Evolutionary conservation across 2,888 invertebrate species (phyloP).

Genomic region (Taphrorychus bicolor): DNA sequence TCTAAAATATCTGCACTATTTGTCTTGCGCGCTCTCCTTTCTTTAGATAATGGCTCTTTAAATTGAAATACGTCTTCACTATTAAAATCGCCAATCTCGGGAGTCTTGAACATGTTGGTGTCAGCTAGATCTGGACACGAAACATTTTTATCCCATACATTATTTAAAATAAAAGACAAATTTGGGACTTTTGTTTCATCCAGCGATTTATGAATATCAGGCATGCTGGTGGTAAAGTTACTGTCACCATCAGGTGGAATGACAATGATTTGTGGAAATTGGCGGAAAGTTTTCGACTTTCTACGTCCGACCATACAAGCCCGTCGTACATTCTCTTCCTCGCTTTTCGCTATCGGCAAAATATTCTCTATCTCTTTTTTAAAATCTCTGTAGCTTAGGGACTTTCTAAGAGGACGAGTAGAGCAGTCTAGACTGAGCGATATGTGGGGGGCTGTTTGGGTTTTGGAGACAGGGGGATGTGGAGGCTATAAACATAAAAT

Average conservation of each 20-base stretch:
- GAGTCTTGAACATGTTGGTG: constrained; percentile 41
- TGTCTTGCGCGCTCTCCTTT: constrained; percentile 26
- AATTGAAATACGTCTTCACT: not conserved
- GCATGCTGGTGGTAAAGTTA: constrained; percentile 55
- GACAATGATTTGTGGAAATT: constrained; percentile 54
- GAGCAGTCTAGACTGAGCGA: constrained; percentile 6
- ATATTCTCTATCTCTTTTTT: constrained; percentile 56
- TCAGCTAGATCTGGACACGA: constrained; percentile 54
- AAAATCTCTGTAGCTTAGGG: constrained; percentile 56
- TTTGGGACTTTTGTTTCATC: constrained; percentile 26
- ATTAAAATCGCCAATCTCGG: constrained; percentile 10
- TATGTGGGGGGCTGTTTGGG: constrained; percentile 48
- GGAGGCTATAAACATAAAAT: constrained; percentile 57
- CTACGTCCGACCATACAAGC: constrained; percentile 43
- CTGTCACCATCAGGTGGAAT: constrained; percentile 51
- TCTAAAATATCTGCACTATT: constrained; percentile 34
- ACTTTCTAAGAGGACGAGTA: constrained; percentile 47
- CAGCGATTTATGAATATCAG: constrained; percentile 49
- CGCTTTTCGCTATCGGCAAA: constrained; percentile 50
- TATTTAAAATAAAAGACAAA: constrained; percentile 38
- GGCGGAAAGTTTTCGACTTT: constrained; percentile 53
- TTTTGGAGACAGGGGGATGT: constrained; percentile 47
- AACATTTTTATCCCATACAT: constrained; percentile 50
- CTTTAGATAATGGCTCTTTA: not conserved
- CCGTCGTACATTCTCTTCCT: constrained; percentile 39